Evolutionary conservation across 2,888 invertebrate species (phyloP), one percentile per base, ranked within the genome.

Genomic region (Arenicola marina): DNA sequence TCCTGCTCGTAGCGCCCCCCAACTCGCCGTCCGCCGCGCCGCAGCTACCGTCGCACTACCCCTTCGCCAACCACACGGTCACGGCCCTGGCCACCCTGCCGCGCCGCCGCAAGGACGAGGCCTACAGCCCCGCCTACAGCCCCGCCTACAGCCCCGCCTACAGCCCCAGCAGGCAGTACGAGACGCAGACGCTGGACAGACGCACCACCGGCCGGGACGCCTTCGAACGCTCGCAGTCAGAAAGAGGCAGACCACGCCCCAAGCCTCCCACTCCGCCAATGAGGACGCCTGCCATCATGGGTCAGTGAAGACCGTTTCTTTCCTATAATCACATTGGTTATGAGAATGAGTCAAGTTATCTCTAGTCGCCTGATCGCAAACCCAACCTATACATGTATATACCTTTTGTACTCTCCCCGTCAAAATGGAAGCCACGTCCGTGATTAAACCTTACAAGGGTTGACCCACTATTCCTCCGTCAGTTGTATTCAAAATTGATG

Each of bases 211-310:
- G 32, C 29, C 34, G 53, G 24, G 46, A 55, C 59, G 38, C 26
- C 61, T 55, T 56, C n/a, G 55, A 48, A 38, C 21, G 56, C 3
- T 61, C 60, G 7, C 34, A 61, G 21, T 51, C 65, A 28, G 51
- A 56, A 1, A 61, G 57, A 26, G 46, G 55, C 15, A 24, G 46
- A 32, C 38, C 60, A 3, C 26, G 34, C 44, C 15, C 63, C 61
- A 86, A 89, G 68, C 91, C 94, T 0, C 94, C 94, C 18, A 94
- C 95, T 0, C 95, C 95, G 29, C 95, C 95, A 0, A 83, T 95
- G 59, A 95, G 95, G n/a, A 81, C 87, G 95, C 78, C 92, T 92
- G 81, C 93, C 93, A 2, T 92, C 92, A 75, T 95, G 95, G 95
- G 95, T 76, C 29, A 51, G 57, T 48, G 7, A 21, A 3, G 29